These are phyloP conservation scores for Pediacus dermestoides DNA, from an alignment of 2,888 invertebrate species.

Conservation along the genomic window DNA sequence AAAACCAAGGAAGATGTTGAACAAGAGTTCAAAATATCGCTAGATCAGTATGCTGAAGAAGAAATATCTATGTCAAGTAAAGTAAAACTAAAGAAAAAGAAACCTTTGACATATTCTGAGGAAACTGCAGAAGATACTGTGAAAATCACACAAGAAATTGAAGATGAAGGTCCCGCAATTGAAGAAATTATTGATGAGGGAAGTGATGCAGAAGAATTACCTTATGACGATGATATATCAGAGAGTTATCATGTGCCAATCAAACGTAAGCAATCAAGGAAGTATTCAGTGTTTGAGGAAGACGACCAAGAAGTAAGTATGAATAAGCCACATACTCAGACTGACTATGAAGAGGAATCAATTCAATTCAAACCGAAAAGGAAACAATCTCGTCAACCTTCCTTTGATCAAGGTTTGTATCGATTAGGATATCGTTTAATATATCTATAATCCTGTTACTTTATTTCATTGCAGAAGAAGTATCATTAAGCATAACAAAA, in stretches of 20 bases:
- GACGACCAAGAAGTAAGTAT: constrained; percentile 59
- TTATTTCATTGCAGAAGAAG: constrained; percentile 42
- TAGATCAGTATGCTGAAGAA: constrained; percentile 83
- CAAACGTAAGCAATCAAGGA: constrained; percentile 48
- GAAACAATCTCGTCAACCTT: constrained; percentile 62
- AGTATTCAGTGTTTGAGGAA: constrained; percentile 63
- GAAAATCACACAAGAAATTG: constrained; percentile 62
- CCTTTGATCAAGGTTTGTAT: constrained; percentile 63
- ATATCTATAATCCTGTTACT: not conserved
- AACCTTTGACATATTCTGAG: constrained; percentile 71
- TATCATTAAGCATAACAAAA: constrained; percentile 50
- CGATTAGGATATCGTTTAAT: too few species aligned
- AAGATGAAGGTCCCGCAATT: constrained; percentile 58
- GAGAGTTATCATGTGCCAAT: constrained; percentile 53
- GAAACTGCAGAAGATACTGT: constrained; percentile 75
- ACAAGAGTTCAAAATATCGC: constrained; percentile 82
- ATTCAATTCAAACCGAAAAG: constrained; percentile 68
- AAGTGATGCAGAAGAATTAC: constrained; percentile 54
- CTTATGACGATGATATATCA: constrained; percentile 55
- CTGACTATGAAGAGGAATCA: constrained; percentile 64
- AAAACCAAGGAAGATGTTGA: constrained; percentile 84
- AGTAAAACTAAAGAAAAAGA: constrained; percentile 72
- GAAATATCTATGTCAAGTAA: constrained; percentile 83
- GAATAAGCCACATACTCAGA: constrained; percentile 46
- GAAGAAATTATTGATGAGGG: constrained; percentile 67